Percentiles rank a stretch among this genome's conserved stretches.
These are phyloP conservation scores for Drosophila tripunctata DNA, from an alignment of 2,888 invertebrate species.

Conservation along the genomic window DNA sequence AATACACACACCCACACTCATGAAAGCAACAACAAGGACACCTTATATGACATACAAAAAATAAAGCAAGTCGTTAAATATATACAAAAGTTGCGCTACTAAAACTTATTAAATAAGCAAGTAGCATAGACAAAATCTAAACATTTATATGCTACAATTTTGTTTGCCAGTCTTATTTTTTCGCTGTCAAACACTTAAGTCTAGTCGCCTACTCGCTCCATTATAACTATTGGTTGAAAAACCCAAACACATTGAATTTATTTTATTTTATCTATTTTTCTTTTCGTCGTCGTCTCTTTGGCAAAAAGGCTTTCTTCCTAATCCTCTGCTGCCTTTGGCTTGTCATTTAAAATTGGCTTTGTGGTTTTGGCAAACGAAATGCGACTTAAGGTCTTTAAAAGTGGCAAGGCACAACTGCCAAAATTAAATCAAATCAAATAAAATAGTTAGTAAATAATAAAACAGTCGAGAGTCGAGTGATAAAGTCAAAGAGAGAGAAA, in stretches of 20 bases:
- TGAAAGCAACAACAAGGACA: slow-evolving; percentile 30
- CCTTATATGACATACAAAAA: slow-evolving; percentile 19
- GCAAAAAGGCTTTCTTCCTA: slow-evolving; percentile 36
- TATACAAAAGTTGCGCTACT: background rate
- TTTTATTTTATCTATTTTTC: slow-evolving; percentile 19
- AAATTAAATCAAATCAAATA: slow-evolving; percentile 76
- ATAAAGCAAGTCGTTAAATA: slow-evolving; percentile 13
- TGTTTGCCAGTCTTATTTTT: background rate
- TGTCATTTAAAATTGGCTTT: slow-evolving; percentile 65
- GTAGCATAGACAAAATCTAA: background rate
- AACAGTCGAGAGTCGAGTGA: slow-evolving; percentile 63
- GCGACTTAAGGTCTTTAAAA: slow-evolving; percentile 43
- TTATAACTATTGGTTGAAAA: slow-evolving; percentile 45
- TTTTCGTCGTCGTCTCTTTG: slow-evolving; percentile 4
- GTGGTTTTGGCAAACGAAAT: slow-evolving; percentile 37
- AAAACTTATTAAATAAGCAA: slow-evolving; percentile 8
- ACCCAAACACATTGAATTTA: slow-evolving; percentile 40
- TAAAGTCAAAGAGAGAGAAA: background rate
- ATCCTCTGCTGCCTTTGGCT: slow-evolving; percentile 55
- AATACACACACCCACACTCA: slow-evolving; percentile 34
- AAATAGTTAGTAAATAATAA: slow-evolving; percentile 79
- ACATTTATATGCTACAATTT: no score
- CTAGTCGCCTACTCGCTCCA: slow-evolving; percentile 25
- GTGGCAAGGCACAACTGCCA: slow-evolving; percentile 38
- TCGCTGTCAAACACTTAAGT: slow-evolving; percentile 40